phyloP scores from a whole-genome alignment of 2,888 invertebrate genomes.

The Limnephilus auricula region DNA sequence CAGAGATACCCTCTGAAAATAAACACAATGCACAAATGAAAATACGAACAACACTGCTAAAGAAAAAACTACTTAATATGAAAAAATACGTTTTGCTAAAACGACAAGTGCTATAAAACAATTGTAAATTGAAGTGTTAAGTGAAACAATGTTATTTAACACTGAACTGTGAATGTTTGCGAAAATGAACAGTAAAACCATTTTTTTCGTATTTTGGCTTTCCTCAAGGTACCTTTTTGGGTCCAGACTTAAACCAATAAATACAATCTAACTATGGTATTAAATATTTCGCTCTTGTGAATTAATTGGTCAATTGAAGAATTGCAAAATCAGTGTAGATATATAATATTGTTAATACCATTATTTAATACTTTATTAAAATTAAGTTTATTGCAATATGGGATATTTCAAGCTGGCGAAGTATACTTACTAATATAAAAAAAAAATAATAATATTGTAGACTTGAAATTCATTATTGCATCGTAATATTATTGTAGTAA shows the following conservation, averaged over 20 bases:
- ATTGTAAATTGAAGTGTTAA: not conserved
- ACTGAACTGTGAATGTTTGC: not conserved
- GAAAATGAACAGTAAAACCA: not conserved
- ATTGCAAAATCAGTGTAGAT: not conserved
- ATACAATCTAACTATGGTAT: not conserved
- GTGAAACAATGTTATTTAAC: not conserved
- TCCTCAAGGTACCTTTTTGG: not conserved
- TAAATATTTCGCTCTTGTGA: no score
- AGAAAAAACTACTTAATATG: not conserved
- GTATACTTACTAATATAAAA: not conserved
- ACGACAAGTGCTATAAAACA: not conserved
- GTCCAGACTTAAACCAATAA: not conserved
- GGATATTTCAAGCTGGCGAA: not conserved
- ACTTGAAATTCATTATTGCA: not conserved
- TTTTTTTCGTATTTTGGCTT: not conserved
- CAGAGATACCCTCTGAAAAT: not conserved
- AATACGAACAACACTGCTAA: not conserved
- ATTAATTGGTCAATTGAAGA: no score
- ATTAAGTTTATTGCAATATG: not conserved
- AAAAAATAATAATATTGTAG: not conserved
- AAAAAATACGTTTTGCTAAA: not conserved
- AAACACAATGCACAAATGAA: not conserved
- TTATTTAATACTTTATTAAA: not conserved
- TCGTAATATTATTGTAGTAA: not conserved
- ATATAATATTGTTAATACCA: not conserved